Evolutionary conservation across 2,888 invertebrate species (phyloP), one percentile per base, ranked within the genome.

Genomic region (Apamea anceps): DNA sequence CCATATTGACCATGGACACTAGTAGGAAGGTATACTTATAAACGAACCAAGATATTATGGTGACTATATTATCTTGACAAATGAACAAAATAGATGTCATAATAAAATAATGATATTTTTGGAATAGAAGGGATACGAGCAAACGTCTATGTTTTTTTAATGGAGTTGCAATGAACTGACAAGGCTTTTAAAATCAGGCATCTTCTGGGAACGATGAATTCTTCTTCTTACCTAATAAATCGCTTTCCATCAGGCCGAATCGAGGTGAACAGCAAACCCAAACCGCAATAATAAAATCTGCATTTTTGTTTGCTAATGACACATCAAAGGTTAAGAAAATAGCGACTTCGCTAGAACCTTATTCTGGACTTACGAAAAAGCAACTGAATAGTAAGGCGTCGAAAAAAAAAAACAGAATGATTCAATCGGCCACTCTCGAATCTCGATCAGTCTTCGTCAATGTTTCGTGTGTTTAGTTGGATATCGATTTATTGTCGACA

Each of bases 381-480:
- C 87, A 90, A 91, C 92, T 93, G 85, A 88, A 93, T 93, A 90
- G 91, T 88, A 90, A 92, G 91, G 91, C 91, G 90, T 91, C 87
- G 92, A 91, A 93, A 94, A 95, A 95, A 95, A 95, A 95, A 95
- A 89, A 79, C 92, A 94, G 92, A 91, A 96, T 94, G 93, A 93
- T 95, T 95, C 95, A 95, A 95, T 95, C 94, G 94, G 91, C 91
- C 91, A 92, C 91, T 90, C 90, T 89, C 94, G 88, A 94, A 95
- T 90, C 90, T 89, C 94, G 88, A 95, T 95, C 93, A 91, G 91
- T 95, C 94, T 94, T 95, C 94, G 93, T 95, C 94, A 93, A 87
- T 90, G 89, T 90, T 92, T 90, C 89, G 85, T 89, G 81, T 89
- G 85, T 85, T 88, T 87, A 88, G 84, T 89, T 66, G 73, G 78